phyloP scores from a whole-genome alignment of 1,140 invertebrate genomes.

The Apis mellifera region DNA sequence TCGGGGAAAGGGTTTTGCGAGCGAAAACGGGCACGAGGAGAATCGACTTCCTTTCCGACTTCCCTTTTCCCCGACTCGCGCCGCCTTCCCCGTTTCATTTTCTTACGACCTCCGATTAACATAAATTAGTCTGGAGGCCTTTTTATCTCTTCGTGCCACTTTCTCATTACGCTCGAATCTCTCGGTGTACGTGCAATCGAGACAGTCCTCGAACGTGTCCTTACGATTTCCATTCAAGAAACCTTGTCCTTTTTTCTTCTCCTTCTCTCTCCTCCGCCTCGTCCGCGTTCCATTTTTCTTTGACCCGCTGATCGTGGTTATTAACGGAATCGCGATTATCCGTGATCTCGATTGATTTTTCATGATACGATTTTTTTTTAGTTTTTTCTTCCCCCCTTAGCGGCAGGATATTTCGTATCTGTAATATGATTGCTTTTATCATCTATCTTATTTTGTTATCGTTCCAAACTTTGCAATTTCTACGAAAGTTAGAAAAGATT shows the following conservation, averaged over 20 bases:
- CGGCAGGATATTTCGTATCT: too few relatives aligned
- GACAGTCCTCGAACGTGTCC: constrained; percentile 22
- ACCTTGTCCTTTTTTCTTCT: not conserved
- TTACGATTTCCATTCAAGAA: constrained; percentile 17
- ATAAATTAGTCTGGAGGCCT: constrained; percentile 58
- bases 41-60: not conserved
- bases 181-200: not conserved
- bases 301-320: too few relatives aligned
- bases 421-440: too few relatives aligned
- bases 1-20: constrained; percentile 15
- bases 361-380: too few relatives aligned
- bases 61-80: constrained; percentile 11
- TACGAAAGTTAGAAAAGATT: too few relatives aligned
- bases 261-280: too few relatives aligned
- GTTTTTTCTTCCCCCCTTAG: too few relatives aligned
- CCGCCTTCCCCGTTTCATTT: constrained; percentile 28
- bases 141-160: constrained; percentile 46
- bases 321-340: too few relatives aligned
- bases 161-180: constrained; percentile 39
- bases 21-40: too few relatives aligned
- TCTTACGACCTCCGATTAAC: constrained; percentile 52
- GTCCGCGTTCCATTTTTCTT: not conserved
- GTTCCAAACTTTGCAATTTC: too few relatives aligned
- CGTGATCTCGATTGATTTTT: too few relatives aligned
- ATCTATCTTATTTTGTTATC: too few relatives aligned